Conservation (phyloP, 1,140 invertebrate species). For the Hylaeus volcanicus region DNA sequence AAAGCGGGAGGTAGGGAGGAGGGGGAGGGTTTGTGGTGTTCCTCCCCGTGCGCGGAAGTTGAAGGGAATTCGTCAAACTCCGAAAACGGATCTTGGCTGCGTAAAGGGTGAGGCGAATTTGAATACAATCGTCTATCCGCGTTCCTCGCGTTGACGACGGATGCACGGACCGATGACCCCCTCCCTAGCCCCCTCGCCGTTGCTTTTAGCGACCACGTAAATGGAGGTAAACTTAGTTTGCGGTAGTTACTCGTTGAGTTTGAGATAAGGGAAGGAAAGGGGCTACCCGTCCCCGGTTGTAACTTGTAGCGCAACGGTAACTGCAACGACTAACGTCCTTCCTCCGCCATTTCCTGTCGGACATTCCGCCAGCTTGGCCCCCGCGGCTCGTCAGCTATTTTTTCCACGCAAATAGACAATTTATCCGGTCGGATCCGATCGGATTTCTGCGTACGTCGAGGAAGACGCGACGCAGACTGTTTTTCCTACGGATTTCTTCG, state of each 20-base stretch:
- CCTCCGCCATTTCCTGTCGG: conserved; percentile 11
- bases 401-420: not conserved
- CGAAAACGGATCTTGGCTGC: not conserved
- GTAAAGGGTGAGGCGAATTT: conserved; percentile 10
- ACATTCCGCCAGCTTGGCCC: not conserved
- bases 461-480: not conserved
- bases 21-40: not conserved
- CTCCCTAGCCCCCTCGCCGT: not conserved
- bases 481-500: conserved; percentile 5
- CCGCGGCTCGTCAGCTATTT: not conserved
- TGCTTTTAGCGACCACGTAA: conserved; percentile 35
- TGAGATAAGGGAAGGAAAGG: not conserved
- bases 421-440: not conserved
- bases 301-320: conserved; percentile 7
- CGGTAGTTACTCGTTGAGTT: conserved; percentile 10
- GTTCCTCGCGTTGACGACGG: not conserved
- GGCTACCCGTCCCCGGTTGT: not conserved
- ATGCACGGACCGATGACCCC: not conserved
- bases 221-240: conserved; percentile 39
- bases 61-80: not conserved
- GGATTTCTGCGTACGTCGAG: not conserved
- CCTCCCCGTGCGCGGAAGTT: not conserved
- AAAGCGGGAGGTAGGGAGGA: not conserved
- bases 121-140: conserved; percentile 12
- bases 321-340: conserved; percentile 25